Evolutionary conservation across 2,888 invertebrate species (phyloP).

Genomic region (Tenthredo notha): DNA sequence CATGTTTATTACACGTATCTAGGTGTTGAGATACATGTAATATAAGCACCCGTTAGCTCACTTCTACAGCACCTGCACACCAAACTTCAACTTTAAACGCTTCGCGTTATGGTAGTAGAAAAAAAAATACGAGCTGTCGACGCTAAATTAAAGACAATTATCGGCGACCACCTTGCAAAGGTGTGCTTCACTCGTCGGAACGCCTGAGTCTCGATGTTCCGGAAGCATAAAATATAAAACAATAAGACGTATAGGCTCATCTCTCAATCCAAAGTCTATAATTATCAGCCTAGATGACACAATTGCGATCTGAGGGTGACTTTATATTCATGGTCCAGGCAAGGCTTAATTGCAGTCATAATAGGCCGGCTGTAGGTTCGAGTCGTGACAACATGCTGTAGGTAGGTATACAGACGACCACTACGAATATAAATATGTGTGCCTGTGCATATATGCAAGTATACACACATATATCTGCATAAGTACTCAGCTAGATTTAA

Average conservation of each 20-base stretch:
- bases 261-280: conserved; percentile 1
- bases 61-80: conserved; percentile 9
- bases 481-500: conserved; percentile 1
- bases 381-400: conserved; percentile 32
- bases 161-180: conserved; percentile 44
- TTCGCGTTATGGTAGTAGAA: not conserved
- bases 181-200: not conserved
- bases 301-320: not conserved
- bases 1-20: not conserved
- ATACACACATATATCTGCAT: not conserved
- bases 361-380: conserved; percentile 23
- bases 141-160: conserved; percentile 41
- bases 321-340: conserved; percentile 26
- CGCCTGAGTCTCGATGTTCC: not conserved
- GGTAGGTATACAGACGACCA: not conserved
- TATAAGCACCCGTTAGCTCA: not conserved
- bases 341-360: conserved; percentile 49
- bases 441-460: not conserved
- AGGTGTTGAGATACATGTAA: not conserved
- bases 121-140: conserved; percentile 35
- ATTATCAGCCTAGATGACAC: conserved; percentile 23
- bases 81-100: not conserved
- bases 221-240: conserved; percentile 26
- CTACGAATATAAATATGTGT: not conserved
- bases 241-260: not conserved